phyloP scores from a whole-genome alignment of 2,797 vertebrate species.

The Gambelia wislizenii region DNA sequence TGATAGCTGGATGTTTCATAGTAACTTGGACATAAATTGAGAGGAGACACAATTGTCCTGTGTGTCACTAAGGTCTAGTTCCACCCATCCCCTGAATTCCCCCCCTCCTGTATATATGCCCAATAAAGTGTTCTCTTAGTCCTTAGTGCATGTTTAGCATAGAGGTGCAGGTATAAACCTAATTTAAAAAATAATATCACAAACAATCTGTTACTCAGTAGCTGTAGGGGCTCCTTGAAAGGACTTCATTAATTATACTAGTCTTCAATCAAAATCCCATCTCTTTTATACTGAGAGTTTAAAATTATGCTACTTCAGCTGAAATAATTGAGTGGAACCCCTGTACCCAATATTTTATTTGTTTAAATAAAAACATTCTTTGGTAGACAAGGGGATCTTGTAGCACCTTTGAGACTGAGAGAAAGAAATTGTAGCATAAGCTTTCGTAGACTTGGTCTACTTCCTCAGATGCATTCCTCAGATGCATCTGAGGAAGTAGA shows the following conservation, averaged over 20 bases:
- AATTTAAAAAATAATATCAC: background rate
- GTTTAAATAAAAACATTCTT: background rate
- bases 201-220: background rate
- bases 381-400: too few relatives aligned
- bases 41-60: too few relatives aligned
- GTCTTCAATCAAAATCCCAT: background rate
- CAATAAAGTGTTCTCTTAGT: background rate
- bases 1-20: background rate
- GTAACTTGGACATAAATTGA: background rate
- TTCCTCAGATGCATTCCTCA: too few relatives aligned
- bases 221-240: background rate
- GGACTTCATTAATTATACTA: background rate
- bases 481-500: too few relatives aligned
- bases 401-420: too few relatives aligned
- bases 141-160: background rate
- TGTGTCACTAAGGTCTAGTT: background rate
- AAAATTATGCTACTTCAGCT: background rate
- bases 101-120: background rate
- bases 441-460: too few relatives aligned
- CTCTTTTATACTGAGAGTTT: background rate
- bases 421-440: too few relatives aligned
- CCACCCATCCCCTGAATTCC: too few relatives aligned
- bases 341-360: background rate
- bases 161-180: background rate
- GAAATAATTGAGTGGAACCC: background rate